Base-by-base conservation (phyloP, 2,113 vertebrate genomes). In the Terrapene triunguis region DNA sequence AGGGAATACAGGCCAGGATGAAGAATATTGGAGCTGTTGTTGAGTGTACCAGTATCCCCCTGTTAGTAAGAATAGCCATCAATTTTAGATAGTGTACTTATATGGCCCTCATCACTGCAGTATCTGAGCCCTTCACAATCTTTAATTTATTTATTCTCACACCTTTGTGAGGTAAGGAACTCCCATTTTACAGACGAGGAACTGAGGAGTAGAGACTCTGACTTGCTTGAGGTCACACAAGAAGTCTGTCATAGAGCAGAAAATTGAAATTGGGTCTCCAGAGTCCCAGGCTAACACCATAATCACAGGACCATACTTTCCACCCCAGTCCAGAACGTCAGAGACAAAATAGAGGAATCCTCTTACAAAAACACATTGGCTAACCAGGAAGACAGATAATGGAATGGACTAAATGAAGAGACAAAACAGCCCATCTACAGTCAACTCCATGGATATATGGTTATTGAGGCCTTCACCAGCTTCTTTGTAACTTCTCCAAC, bases 251-350 rank as follows among this genome's bases (percentile, higher is more conserved):
- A 13, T 65, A 10, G 8, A 89, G 10, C 42, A 89, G 16, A 76
- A 29, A 88, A 85, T 78, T 94, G 88, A 96, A 94, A 90, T 38
- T 47, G 91, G 84, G 84, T 95, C 76, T 94, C 27, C 35, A 72
- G 2, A 42, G n/a, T 92, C 81, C 92, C 74, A 93, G 69, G 72
- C 3, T 50, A 87, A 22, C 92, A n/a, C 42, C 80, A 24, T 88
- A 53, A 80, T 85, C 22, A 81, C 86, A 90, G 12, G 6, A 21
- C 38, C 10, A 42, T 44, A 22, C 22, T 76, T 25, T 44, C 38
- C 11, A 38, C 6, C 10, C 22, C 44, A 44, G 22, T 76, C 22
- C 9, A 76, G 72, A 76, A 44, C 44, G 3, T 44, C 38, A 22
- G 21, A 38, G 11, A 24, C 22, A 44, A 76, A 76, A 44, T 13